A percentile compares a stretch with the other conserved stretches of the same genome.
Evolutionary conservation across 2,888 invertebrate genomes (phyloP).

Genomic region (Dolichomitus sp.): DNA sequence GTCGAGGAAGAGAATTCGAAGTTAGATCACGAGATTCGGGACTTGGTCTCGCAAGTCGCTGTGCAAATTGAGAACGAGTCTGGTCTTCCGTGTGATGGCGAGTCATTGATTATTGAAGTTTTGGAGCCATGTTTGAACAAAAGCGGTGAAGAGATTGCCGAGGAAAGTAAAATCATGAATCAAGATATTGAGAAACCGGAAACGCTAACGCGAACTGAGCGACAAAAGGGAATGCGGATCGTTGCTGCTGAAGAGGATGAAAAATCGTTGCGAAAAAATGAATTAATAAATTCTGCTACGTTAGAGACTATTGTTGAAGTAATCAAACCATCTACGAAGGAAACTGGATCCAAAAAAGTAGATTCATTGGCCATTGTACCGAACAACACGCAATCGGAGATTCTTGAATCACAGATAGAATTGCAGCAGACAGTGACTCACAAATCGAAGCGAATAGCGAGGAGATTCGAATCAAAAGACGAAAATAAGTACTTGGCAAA

Average conservation of each 20-base stretch:
- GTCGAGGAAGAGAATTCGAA: background rate
- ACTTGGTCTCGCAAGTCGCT: background rate
- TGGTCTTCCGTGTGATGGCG: background rate
- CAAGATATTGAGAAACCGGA: background rate
- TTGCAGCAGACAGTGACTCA: no score
- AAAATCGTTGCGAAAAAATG: background rate
- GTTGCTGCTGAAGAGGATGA: background rate
- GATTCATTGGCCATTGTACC: background rate
- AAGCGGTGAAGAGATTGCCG: background rate
- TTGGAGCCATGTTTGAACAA: background rate
- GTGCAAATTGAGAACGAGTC: slow-evolving; percentile 3
- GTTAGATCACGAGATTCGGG: slow-evolving; percentile 15
- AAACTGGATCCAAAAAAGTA: background rate
- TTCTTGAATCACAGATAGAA: background rate
- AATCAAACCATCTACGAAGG: background rate
- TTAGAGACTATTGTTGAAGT: background rate
- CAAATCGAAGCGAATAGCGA: background rate
- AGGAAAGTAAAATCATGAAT: background rate
- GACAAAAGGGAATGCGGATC: background rate
- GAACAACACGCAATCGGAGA: background rate
- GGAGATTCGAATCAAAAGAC: background rate
- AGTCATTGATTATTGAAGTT: background rate
- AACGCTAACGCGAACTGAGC: background rate
- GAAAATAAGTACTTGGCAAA: background rate
- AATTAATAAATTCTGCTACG: background rate